A percentile compares a stretch with the other conserved stretches of the same genome.
Evolutionary conservation across 1,140 invertebrate genomes (phyloP).

Genomic region (Stegodyphus dumicola): DNA sequence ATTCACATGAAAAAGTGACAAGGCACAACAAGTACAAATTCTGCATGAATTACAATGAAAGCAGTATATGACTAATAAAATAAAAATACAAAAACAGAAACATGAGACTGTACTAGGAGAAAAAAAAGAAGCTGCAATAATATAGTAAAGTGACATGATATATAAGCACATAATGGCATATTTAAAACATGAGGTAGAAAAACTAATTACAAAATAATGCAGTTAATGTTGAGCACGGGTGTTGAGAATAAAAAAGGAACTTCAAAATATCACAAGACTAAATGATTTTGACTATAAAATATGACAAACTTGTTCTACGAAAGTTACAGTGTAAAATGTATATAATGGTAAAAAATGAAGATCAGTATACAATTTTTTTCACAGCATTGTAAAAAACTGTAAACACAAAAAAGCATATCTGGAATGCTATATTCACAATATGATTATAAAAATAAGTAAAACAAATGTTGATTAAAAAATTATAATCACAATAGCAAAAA

Average conservation of each 20-base stretch:
- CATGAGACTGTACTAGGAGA: neutral
- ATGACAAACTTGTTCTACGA: neutral
- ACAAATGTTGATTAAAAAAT: neutral
- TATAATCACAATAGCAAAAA: too few species aligned
- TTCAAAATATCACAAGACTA: slow-evolving; percentile 50
- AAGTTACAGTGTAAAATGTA: neutral
- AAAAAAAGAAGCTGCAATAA: slow-evolving; percentile 12
- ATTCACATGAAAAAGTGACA: slow-evolving; percentile 22
- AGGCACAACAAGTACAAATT: slow-evolving; percentile 34
- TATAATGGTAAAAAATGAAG: neutral
- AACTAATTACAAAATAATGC: slow-evolving; percentile 39
- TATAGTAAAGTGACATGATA: neutral
- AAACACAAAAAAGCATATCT: neutral
- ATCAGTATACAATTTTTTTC: neutral
- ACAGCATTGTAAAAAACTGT: neutral
- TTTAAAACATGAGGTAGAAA: slow-evolving; percentile 50
- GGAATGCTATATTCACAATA: neutral
- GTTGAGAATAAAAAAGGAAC: slow-evolving; percentile 39
- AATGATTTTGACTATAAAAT: slow-evolving; percentile 46
- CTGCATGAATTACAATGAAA: slow-evolving; percentile 42
- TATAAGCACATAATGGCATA: too few species aligned
- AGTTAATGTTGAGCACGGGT: slow-evolving; percentile 46
- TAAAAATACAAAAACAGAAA: slow-evolving; percentile 24
- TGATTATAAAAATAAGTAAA: neutral
- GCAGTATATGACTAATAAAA: slow-evolving; percentile 12